Percentiles rank a stretch among this genome's conserved stretches.
phyloP scores from a whole-genome alignment of 2,797 vertebrate genomes.

The Setipinna tenuifilis region DNA sequence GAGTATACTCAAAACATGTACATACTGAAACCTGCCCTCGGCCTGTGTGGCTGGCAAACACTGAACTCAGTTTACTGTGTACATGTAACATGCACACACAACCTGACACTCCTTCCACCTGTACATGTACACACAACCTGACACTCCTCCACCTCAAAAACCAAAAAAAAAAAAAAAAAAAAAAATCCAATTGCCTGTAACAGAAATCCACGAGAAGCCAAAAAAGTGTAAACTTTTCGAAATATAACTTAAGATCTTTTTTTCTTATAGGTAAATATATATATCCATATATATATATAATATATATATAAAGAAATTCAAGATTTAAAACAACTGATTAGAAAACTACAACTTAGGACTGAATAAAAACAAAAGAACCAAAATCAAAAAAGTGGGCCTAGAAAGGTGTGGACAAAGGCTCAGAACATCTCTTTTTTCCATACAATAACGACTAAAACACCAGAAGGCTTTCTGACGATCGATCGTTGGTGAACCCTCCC shows the following conservation, averaged over 20 bases:
- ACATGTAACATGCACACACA: conserved; percentile 23
- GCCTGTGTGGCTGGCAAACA: conserved; percentile 26
- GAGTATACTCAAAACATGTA: conserved; percentile 59
- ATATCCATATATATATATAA: conserved; percentile 55
- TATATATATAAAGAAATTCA: conserved; percentile 42
- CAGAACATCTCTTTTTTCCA: conserved; percentile 35
- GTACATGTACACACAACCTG: background rate
- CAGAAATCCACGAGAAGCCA: conserved; percentile 55
- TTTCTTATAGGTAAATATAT: conserved; percentile 62
- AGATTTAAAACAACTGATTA: conserved; percentile 2
- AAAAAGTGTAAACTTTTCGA: conserved; percentile 59
- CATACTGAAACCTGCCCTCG: background rate
- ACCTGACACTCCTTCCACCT: background rate
- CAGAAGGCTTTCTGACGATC: conserved; percentile 1
- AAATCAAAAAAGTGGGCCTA: conserved; percentile 20
- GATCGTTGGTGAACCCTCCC: background rate
- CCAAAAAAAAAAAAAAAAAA: background rate
- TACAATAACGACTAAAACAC: background rate
- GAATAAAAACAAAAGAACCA: conserved; percentile 4
- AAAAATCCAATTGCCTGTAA: conserved; percentile 30
- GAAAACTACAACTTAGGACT: conserved; percentile 30
- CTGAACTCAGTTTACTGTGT: conserved; percentile 7
- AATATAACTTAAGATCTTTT: conserved; percentile 67
- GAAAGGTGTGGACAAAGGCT: conserved; percentile 49
- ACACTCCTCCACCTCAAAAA: background rate